Percentiles rank a stretch among this genome's conserved stretches.
Evolutionary conservation across 2,888 invertebrate species (phyloP).

Genomic region (Lissocephala sabroskyi): DNA sequence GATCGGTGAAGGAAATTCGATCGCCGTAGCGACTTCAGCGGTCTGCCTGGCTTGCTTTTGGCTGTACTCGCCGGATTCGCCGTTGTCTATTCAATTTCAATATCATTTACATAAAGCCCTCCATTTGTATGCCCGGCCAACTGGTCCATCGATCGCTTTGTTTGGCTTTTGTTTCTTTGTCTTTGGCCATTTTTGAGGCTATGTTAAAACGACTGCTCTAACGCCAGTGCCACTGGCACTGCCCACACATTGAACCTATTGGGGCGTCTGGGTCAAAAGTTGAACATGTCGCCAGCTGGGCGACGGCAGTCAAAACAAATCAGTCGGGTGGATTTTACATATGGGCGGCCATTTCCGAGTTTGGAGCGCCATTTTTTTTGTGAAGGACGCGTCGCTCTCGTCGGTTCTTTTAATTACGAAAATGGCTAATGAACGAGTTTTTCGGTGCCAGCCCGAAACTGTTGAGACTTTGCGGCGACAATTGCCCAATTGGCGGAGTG

Average conservation of each 20-base stretch:
- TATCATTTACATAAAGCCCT: conserved; percentile 58
- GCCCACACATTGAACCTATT: too few relatives aligned
- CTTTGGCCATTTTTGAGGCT: too few relatives aligned
- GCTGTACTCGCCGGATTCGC: conserved; percentile 28
- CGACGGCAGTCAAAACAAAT: conserved; percentile 27
- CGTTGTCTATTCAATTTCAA: conserved; percentile 46
- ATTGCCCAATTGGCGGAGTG: too few relatives aligned
- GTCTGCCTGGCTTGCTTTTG: conserved; percentile 11
- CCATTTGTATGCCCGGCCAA: conserved; percentile 24
- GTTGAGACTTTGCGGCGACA: conserved; percentile 3
- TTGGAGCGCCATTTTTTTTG: background rate
- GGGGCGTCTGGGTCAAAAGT: conserved; percentile 61
- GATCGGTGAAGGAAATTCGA: too few relatives aligned
- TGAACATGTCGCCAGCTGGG: conserved; percentile 48
- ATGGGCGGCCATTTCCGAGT: background rate
- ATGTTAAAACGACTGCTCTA: too few relatives aligned
- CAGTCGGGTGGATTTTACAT: background rate
- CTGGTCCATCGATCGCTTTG: conserved; percentile 1
- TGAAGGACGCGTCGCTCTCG: conserved; percentile 24
- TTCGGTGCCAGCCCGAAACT: conserved; percentile 22
- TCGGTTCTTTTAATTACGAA: conserved; percentile 48
- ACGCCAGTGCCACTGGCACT: too few relatives aligned
- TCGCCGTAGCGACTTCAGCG: conserved; percentile 12
- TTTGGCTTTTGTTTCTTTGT: conserved; percentile 2
- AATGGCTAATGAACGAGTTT: conserved; percentile 43